Percentiles rank a stretch among this genome's conserved stretches.
Evolutionary conservation across 2,113 vertebrate genomes (phyloP).

Genomic region (Bothrops jararaca): DNA sequence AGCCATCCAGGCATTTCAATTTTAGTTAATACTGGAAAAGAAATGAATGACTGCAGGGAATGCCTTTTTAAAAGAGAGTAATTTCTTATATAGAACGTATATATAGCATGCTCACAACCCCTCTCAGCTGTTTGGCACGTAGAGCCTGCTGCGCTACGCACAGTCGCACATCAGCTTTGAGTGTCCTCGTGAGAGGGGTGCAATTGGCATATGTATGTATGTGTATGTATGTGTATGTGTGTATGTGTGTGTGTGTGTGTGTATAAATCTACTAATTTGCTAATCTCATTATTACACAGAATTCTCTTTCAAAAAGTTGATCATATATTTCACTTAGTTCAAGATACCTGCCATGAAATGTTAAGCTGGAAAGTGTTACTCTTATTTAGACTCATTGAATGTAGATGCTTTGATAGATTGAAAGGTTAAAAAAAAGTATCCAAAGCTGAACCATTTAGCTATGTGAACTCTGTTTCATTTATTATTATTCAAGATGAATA

Average conservation of each 20-base stretch:
- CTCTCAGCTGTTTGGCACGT: too few species aligned
- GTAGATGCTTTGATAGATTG: neutral
- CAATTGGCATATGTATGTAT: too few species aligned
- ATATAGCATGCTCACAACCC: too few species aligned
- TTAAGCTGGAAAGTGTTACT: slow-evolving; percentile 8
- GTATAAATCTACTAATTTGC: slow-evolving; percentile 26
- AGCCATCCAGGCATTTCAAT: slow-evolving; percentile 18
- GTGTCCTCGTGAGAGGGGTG: too few species aligned
- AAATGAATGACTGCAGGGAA: neutral
- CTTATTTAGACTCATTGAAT: slow-evolving; percentile 1
- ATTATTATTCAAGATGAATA: neutral
- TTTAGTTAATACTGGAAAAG: neutral
- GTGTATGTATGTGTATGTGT: too few species aligned
- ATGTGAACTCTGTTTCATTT: neutral
- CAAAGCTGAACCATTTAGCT: neutral
- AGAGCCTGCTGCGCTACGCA: too few species aligned
- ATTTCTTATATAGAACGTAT: neutral
- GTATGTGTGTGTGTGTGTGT: too few species aligned
- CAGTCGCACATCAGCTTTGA: too few species aligned
- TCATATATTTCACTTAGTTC: slow-evolving; percentile 23
- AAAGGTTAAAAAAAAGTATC: neutral
- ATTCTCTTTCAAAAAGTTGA: slow-evolving; percentile 24
- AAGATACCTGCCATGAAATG: slow-evolving; percentile 16
- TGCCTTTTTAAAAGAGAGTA: slow-evolving; percentile 33
- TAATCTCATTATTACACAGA: slow-evolving; percentile 18